These are phyloP conservation scores for Leptatherina wallacei DNA, from an alignment of 2,797 vertebrate genomes.

Conservation along the genomic window DNA sequence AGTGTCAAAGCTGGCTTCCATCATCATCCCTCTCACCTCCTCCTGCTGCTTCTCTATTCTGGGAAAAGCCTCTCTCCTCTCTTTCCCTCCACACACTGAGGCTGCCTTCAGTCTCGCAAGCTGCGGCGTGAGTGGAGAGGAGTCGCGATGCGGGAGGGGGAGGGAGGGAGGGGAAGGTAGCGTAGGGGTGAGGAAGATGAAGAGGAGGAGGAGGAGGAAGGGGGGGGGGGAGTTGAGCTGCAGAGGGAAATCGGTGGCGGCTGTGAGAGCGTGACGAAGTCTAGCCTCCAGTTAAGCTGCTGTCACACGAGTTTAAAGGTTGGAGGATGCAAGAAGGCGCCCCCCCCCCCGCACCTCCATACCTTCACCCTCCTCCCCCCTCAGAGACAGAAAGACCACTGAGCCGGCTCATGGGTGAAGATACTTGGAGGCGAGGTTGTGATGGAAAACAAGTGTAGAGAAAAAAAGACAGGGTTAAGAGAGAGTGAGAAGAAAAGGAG, in stretches of 20 bases:
- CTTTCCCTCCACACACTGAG: conserved; percentile 46
- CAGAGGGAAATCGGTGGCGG: conserved; percentile 34
- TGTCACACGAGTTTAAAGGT: conserved; percentile 68
- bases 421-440: conserved; percentile 8
- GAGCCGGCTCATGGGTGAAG: conserved; percentile 31
- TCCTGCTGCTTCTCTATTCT: conserved; percentile 69
- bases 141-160: conserved; percentile 54
- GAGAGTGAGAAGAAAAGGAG: conserved; percentile 5
- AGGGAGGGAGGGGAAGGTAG: conserved; percentile 29
- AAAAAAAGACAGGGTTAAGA: conserved; percentile 11
- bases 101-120: conserved; percentile 65
- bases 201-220: conserved; percentile 17
- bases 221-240: not conserved
- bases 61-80: conserved; percentile 59
- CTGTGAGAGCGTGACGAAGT: conserved; percentile 60
- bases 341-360: not conserved
- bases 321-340: conserved; percentile 39
- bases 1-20: conserved; percentile 87
- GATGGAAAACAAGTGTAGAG: not conserved
- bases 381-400: conserved; percentile 13
- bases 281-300: conserved; percentile 63
- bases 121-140: conserved; percentile 69
- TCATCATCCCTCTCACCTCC: conserved; percentile 73
- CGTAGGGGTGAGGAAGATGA: conserved; percentile 16
- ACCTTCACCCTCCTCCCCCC: conserved; percentile 13